Evolutionary conservation across 2,113 vertebrate genomes (phyloP).

Genomic region (Picathartes gymnocephalus): DNA sequence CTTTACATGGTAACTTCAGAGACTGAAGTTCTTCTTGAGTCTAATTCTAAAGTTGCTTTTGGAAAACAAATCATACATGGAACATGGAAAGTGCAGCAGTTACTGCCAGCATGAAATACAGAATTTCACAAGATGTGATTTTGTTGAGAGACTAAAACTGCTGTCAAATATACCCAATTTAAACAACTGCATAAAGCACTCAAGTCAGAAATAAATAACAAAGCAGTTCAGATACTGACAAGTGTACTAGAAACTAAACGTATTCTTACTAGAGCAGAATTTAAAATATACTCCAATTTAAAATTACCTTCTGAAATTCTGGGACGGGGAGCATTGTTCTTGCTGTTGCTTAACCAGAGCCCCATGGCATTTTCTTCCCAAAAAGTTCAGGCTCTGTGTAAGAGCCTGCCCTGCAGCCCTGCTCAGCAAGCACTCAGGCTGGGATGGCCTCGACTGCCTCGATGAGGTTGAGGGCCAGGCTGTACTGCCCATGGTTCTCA

Average conservation of each 20-base stretch:
- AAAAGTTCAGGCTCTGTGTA: background rate
- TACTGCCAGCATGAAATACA: slow-evolving; percentile 38
- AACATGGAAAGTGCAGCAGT: slow-evolving; percentile 8
- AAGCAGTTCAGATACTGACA: slow-evolving; percentile 42
- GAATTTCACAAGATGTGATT: slow-evolving; percentile 28
- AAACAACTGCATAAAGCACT: slow-evolving; percentile 49
- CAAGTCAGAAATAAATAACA: slow-evolving; percentile 65
- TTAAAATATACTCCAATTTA: slow-evolving; percentile 42
- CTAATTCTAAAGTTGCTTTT: background rate
- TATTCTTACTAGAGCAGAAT: slow-evolving; percentile 22
- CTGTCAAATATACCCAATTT: slow-evolving; percentile 24
- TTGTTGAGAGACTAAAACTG: slow-evolving; percentile 35
- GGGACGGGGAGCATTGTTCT: background rate
- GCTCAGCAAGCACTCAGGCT: background rate
- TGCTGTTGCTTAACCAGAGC: slow-evolving; percentile 32
- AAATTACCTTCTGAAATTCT: slow-evolving; percentile 1
- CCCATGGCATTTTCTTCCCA: background rate
- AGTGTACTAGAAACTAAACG: slow-evolving; percentile 39
- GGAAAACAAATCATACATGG: background rate
- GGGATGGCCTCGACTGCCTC: slow-evolving; percentile 85
- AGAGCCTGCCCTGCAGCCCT: background rate
- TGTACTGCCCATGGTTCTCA: slow-evolving; percentile 91
- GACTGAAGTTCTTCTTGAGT: background rate
- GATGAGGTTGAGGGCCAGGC: slow-evolving; percentile 87
- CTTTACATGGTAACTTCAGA: background rate